Base-by-base conservation (phyloP, 2,888 invertebrate genomes). In the Brachylomia viminalis region DNA sequence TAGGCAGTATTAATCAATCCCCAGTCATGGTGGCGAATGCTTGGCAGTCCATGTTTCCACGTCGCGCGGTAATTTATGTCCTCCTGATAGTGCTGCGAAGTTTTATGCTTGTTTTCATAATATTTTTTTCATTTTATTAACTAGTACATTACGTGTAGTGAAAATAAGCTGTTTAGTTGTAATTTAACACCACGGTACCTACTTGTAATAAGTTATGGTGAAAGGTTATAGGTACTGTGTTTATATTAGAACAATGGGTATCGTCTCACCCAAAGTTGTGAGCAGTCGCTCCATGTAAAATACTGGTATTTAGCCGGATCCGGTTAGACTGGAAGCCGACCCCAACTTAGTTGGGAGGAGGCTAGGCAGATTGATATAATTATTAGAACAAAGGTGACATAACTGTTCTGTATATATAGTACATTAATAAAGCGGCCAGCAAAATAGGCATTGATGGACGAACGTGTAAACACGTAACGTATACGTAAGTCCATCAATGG, bases 1-100 rank as follows among this genome's bases (percentile, higher is more conserved):
- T 66, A 74, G 66, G 69, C 58, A 52, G 33, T 75, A 68, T 79
- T 79, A 79, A 87, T 85, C 85, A 82, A 85, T 82, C 82, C 49
- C 20, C 68, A 69, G 79, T 79, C 67, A 77, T 82, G 76, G 77
- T 82, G 79, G 79, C 72, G 78, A 85, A 87, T 82, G 74, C 82
- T 65, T 85, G 83, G 83, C 83, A 77, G 86, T 83, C 83, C 83
- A 83, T 85, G 86, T 83, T 77, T 83, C 62, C 83, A 73, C 83
- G 83, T 82, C 83, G 15, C 73, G 52, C 13, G 0, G 73, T 83
- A 58, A 83, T 83, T 86, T 83, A 83, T 83, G 77, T 52, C 67
- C 38, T 33, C 38, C 58, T 83, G 86, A 83, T 86, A 85, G 72
- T 85, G 73, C 52, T 23, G 59, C 61, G 11, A 72, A 59, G 75